Conservation (phyloP, 2,888 invertebrate species). For the Archips xylosteana region DNA sequence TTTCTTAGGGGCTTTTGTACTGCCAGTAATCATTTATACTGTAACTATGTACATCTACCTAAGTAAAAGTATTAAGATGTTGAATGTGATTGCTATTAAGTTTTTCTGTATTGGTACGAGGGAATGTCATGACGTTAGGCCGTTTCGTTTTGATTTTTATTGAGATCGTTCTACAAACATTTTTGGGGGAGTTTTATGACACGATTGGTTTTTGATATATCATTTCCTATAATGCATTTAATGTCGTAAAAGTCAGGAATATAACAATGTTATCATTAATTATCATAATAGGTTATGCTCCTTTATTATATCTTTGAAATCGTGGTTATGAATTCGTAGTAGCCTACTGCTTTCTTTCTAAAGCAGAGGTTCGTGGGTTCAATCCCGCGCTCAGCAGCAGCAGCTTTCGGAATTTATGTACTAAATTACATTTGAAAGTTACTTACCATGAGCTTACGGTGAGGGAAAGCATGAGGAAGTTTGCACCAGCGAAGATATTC, state of each 20-base stretch:
- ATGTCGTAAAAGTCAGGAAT: background rate
- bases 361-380: too few species aligned
- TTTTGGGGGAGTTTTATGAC: background rate
- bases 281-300: too few species aligned
- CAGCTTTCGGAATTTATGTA: too few species aligned
- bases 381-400: too few species aligned
- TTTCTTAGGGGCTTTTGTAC: conserved; percentile 13
- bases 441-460: too few species aligned
- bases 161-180: background rate
- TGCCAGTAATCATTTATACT: background rate
- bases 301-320: too few species aligned
- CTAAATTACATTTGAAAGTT: too few species aligned
- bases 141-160: conserved; percentile 4
- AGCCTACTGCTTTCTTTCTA: too few species aligned
- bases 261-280: background rate
- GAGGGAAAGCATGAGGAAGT: too few species aligned
- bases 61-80: background rate
- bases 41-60: background rate
- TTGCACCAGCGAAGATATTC: too few species aligned
- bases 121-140: background rate
- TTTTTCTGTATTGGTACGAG: background rate
- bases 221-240: background rate
- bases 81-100: conserved; percentile 13
- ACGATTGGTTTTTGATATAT: background rate
- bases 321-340: too few species aligned